Evolutionary conservation across 2,888 invertebrate genomes (phyloP).

Genomic region (Cylindroiulus punctatus): DNA sequence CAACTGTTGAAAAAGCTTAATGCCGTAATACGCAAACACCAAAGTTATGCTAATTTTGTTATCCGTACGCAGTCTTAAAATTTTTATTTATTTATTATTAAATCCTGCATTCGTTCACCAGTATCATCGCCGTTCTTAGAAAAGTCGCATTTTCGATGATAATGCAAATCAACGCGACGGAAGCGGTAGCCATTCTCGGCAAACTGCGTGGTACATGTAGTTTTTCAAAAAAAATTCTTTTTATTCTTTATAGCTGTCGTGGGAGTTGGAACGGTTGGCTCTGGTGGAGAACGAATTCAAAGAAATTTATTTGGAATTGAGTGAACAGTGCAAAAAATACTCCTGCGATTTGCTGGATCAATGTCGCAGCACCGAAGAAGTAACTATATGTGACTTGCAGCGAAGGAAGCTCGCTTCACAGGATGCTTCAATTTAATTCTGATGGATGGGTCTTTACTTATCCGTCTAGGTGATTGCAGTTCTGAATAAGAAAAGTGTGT

Average conservation of each 20-base stretch:
- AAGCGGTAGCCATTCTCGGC: neutral
- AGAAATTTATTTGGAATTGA: constrained; percentile 67
- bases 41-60: too few species aligned
- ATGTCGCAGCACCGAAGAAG: constrained; percentile 70
- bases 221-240: neutral
- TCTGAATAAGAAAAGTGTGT: constrained; percentile 65
- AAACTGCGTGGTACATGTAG: neutral
- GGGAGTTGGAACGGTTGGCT: constrained; percentile 69
- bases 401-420: neutral
- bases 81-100: neutral
- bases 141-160: neutral
- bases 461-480: constrained; percentile 67
- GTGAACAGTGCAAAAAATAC: constrained; percentile 70
- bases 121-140: neutral
- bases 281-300: constrained; percentile 70
- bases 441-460: neutral
- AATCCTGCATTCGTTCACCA: neutral
- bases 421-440: neutral
- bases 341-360: constrained; percentile 70
- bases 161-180: neutral
- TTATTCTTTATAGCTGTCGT: constrained; percentile 65
- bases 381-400: constrained; percentile 59
- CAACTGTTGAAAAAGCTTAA: too few species aligned
- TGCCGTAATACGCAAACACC: too few species aligned
- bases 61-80: too few species aligned